phyloP scores from a whole-genome alignment of 23 tunicate genomes.

The Oikopleura dioica region DNA sequence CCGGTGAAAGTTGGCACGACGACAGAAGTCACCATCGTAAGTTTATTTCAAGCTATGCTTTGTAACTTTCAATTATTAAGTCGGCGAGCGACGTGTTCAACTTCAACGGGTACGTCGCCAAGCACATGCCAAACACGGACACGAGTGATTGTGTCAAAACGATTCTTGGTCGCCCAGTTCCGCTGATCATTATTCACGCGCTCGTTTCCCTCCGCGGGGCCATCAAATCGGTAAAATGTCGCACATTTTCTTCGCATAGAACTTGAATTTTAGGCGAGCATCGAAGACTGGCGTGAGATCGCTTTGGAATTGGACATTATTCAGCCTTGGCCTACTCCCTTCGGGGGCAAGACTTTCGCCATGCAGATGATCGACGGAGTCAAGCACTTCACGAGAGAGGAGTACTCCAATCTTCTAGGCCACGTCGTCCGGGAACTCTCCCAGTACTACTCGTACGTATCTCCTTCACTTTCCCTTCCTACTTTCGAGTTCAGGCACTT shows the following conservation, averaged over 20 bases:
- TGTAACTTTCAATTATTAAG: no score
- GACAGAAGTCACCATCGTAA: neutral
- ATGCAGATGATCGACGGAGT: no score
- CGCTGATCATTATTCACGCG: slow-evolving; percentile 3
- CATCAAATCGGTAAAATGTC: no score
- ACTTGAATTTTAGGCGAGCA: neutral
- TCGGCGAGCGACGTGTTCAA: neutral
- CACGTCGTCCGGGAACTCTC: no score
- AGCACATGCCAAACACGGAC: neutral
- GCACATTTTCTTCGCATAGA: no score
- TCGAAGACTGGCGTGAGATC: slow-evolving; percentile 5
- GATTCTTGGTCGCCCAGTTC: neutral
- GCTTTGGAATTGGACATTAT: neutral
- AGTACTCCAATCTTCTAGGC: no score
- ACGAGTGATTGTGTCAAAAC: neutral
- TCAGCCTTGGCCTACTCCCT: neutral
- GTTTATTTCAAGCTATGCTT: no score
- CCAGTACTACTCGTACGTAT: no score
- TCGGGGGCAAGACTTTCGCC: no score
- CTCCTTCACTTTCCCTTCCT: no score
- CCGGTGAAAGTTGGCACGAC: neutral
- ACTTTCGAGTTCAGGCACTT: no score
- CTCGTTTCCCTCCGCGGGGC: neutral
- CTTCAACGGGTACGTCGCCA: neutral
- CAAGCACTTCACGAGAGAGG: no score